Evolutionary conservation across 2,797 vertebrate species (phyloP), one percentile per base, ranked within the genome.

Genomic region (Peromyscus eremicus): DNA sequence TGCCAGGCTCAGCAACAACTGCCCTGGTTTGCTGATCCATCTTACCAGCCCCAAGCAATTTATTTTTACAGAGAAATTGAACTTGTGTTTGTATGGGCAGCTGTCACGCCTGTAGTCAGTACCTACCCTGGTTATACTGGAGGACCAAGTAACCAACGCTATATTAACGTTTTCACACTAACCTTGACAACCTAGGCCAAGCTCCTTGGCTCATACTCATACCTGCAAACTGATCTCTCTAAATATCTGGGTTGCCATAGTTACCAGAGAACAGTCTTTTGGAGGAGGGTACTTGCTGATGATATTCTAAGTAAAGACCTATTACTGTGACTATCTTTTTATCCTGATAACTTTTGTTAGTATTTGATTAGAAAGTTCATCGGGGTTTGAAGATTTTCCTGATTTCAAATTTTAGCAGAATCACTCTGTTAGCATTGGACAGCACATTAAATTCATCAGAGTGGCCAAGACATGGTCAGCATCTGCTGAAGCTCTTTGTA

Each of bases 331-430:
- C 17, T 37, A 2, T 87, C 52, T 87, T 95, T 89, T 85, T 91
- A 93, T 46, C 16, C 29, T 79, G 55, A n/a, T 83, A 79, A 57
- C 21, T 86, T 97, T 84, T 88, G 52, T 87, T 92, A 96, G 29
- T 52, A 37, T 88, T 89, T 95, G 64, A 55, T 73, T 60, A 57
- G 49, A 84, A 87, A 77, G 40, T 55, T 19, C 29, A 73, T 37
- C 34, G 52, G 3, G 68, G 43, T 76, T 79, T 89, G 29, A 94
- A 94, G 60, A 55, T 60, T 92, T 17, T 86, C 71, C 80, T 73
- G 32, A n/a, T 81, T 77, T 95, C 71, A 91, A 4, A 37, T 66
- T 91, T 94, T 52, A 90, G 13, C 62, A 19, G 11, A 96, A 87
- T 90, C 52, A 52, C 55, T 89, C 57, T 73, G 12, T 83, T 76